Conservation (phyloP, 2,888 invertebrate species). For the Athrips mouffetella region DNA sequence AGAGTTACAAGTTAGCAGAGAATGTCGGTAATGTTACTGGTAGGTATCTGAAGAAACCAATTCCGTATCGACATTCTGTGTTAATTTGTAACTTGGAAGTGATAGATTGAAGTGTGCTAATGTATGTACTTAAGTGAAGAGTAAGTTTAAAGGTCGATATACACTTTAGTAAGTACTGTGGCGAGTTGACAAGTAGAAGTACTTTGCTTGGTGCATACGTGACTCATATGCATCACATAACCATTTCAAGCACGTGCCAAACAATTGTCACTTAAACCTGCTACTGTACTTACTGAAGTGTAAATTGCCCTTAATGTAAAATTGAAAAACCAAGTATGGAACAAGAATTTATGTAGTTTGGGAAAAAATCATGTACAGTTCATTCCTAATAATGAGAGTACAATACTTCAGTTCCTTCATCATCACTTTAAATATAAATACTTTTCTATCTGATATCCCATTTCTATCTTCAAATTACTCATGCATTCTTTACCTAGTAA, state of each 20-base stretch:
- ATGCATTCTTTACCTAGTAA: conserved; percentile 1
- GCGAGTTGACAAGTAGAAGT: too few species aligned
- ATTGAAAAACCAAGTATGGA: too few species aligned
- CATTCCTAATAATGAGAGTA: not conserved
- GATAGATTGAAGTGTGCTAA: conserved; percentile 4
- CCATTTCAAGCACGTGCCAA: too few species aligned
- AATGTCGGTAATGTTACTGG: not conserved
- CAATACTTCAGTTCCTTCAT: not conserved
- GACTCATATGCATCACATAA: too few species aligned
- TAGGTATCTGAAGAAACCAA: not conserved
- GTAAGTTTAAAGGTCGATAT: too few species aligned
- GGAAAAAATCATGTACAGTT: not conserved
- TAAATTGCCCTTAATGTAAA: too few species aligned
- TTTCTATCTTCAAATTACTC: not conserved
- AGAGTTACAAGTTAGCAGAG: conserved; percentile 5
- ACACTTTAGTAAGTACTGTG: too few species aligned
- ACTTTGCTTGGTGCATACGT: too few species aligned
- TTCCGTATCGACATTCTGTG: conserved; percentile 4
- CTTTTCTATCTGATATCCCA: not conserved
- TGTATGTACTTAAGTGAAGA: too few species aligned
- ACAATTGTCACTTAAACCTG: too few species aligned
- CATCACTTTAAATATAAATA: not conserved
- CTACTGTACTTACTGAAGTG: too few species aligned
- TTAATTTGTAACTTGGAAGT: conserved; percentile 11
- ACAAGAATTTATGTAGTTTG: not conserved